phyloP scores from a whole-genome alignment of 2,888 invertebrate genomes.

The Tachina lurida region DNA sequence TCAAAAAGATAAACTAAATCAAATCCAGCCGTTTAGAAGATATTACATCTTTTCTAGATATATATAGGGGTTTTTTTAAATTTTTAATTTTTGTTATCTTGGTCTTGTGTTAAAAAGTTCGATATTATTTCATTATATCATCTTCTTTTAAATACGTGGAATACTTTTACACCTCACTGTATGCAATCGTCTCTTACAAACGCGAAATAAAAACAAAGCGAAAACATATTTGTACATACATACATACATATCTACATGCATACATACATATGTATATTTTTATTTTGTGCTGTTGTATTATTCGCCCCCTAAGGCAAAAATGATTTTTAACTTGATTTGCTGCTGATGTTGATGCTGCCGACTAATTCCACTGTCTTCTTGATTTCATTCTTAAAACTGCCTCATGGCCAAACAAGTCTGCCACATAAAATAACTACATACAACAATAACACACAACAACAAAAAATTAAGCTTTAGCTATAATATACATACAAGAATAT shows the following conservation, averaged over 20 bases:
- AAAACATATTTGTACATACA: background rate
- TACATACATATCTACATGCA: no score
- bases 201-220: background rate
- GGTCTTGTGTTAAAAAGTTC: no score
- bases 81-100: no score
- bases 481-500: constrained; percentile 7
- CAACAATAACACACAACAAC: constrained; percentile 24
- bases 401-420: constrained; percentile 71
- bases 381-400: constrained; percentile 72
- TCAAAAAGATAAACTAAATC: no score
- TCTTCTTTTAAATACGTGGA: no score
- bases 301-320: constrained; percentile 69
- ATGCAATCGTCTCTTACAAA: constrained; percentile 32
- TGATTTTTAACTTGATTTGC: constrained; percentile 72
- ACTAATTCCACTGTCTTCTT: constrained; percentile 69
- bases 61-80: no score
- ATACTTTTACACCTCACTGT: constrained; percentile 24
- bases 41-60: no score
- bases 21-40: no score
- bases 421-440: constrained; percentile 58
- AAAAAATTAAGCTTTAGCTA: constrained; percentile 62
- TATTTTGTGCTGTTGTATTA: constrained; percentile 55
- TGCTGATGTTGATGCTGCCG: constrained; percentile 71
- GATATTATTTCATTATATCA: no score
- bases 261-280: background rate